phyloP scores from a whole-genome alignment of 2,888 invertebrate genomes.

The Clivina fossor region DNA sequence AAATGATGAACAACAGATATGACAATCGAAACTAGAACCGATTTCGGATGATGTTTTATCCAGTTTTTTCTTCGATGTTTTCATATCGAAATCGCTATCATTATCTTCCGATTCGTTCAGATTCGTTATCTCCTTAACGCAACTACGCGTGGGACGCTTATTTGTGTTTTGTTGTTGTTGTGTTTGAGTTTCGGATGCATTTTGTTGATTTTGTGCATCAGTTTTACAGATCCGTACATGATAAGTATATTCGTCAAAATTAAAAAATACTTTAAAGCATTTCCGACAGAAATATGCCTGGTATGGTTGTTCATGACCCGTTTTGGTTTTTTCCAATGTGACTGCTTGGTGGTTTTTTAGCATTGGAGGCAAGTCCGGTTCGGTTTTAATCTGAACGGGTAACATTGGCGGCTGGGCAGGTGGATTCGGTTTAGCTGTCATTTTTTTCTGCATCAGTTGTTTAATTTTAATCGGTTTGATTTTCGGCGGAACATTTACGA shows the following conservation, averaged over 20 bases:
- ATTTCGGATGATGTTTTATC: conserved; percentile 37
- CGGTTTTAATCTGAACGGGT: conserved; percentile 26
- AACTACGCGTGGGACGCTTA: conserved; percentile 49
- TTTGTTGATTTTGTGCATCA: conserved; percentile 13
- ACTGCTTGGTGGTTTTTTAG: no score
- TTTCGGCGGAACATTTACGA: conserved; percentile 32
- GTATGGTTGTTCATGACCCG: conserved; percentile 17
- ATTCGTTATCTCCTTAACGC: conserved; percentile 47
- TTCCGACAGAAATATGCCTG: conserved; percentile 53
- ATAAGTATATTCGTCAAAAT: conserved; percentile 51
- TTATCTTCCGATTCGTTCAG: conserved; percentile 32
- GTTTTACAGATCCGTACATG: conserved; percentile 48
- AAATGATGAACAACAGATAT: conserved; percentile 51
- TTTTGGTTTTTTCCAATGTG: no score
- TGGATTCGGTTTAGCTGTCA: conserved; percentile 8
- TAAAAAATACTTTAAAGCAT: conserved; percentile 53
- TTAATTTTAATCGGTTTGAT: conserved; percentile 44
- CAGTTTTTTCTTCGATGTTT: neutral
- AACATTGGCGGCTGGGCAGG: conserved; percentile 3
- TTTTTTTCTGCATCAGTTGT: conserved; percentile 39
- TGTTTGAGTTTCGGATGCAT: neutral
- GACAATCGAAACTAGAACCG: conserved; percentile 50
- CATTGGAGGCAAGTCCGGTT: conserved; percentile 36
- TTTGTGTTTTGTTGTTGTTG: conserved; percentile 3
- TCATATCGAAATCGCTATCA: conserved; percentile 19